These are phyloP conservation scores for Lepidurus arcticus DNA, from an alignment of 1,140 invertebrate species.

Conservation along the genomic window DNA sequence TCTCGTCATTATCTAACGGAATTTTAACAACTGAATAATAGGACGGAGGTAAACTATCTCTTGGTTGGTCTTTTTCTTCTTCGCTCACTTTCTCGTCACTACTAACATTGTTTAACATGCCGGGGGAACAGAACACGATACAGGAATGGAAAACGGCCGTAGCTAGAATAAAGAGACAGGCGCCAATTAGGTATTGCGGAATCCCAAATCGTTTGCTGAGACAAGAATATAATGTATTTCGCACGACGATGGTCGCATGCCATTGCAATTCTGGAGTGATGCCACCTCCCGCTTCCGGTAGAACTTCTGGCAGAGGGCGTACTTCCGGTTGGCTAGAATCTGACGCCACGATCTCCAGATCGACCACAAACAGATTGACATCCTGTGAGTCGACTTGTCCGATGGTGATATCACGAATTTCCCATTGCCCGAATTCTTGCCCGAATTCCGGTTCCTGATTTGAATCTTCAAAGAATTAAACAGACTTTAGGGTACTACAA, in stretches of 20 bases:
- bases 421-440: neutral
- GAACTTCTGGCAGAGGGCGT: neutral
- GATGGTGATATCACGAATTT: neutral
- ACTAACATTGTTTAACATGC: neutral
- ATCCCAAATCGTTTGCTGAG: neutral
- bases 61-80: neutral
- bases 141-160: neutral
- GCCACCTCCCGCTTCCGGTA: neutral
- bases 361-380: neutral
- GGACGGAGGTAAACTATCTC: neutral
- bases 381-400: neutral
- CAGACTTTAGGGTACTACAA: neutral
- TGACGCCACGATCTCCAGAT: neutral
- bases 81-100: neutral
- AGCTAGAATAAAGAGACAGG: neutral
- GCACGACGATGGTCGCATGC: neutral
- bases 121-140: neutral
- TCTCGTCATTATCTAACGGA: neutral
- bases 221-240: neutral
- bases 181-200: neutral
- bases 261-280: neutral
- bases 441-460: neutral
- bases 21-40: neutral
- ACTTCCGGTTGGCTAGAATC: neutral
- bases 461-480: neutral